These are phyloP conservation scores for Telmatherina bonti DNA, from an alignment of 2,797 vertebrate genomes.

Conservation along the genomic window DNA sequence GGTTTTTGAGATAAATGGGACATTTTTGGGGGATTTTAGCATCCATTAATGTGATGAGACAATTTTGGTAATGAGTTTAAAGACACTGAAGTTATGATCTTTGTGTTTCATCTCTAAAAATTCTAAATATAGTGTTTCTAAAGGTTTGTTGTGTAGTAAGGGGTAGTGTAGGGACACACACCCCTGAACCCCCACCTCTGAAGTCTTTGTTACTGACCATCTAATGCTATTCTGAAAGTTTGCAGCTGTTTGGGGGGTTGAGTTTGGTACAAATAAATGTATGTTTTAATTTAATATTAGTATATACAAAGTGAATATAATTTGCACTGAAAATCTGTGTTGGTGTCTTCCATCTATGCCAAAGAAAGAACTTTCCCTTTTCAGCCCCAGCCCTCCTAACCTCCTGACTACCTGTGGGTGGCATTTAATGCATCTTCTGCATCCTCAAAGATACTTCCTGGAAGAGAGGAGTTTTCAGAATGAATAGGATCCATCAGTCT, in stretches of 20 bases:
- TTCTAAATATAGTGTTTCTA: not conserved
- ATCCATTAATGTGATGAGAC: not conserved
- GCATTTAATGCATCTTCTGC: constrained; percentile 65
- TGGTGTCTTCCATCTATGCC: not conserved
- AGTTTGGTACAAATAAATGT: not conserved
- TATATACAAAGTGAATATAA: constrained; percentile 4
- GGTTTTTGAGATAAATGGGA: not conserved
- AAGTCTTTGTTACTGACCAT: not conserved
- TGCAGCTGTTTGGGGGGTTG: not conserved
- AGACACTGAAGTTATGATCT: not conserved
- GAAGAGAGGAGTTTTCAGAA: constrained; percentile 57
- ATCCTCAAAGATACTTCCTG: constrained; percentile 62
- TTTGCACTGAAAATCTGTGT: not conserved
- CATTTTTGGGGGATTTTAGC: not conserved
- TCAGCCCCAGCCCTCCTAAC: constrained; percentile 27
- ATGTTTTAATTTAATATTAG: not conserved
- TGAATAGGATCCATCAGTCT: constrained; percentile 58
- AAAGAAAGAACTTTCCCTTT: constrained; percentile 5
- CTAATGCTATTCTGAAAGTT: not conserved
- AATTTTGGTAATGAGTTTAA: not conserved
- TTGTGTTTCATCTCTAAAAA: not conserved
- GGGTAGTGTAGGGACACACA: not conserved
- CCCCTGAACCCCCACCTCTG: no score
- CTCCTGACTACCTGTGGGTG: constrained; percentile 33
- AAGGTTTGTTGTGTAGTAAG: not conserved